Evolutionary conservation across 2,888 invertebrate species (phyloP), one percentile per base, ranked within the genome.

Genomic region (Acleris emargana): DNA sequence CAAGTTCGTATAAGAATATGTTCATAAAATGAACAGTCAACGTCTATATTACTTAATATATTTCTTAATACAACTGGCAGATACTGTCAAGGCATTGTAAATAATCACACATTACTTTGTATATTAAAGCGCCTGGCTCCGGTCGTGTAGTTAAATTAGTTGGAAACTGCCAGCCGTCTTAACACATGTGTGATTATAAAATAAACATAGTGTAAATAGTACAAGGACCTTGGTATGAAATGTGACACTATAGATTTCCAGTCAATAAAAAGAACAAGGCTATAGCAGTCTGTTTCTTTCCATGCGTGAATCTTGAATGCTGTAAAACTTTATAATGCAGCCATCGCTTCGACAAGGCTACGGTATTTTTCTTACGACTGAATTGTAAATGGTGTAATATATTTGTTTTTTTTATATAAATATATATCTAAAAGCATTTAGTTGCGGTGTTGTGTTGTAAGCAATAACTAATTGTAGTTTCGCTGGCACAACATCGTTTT

Each of bases 321-420:
- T 38, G 38, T 38, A 38, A 38, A 38, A 11, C 13, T 0, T 4
- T 3, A 38, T 38, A 38, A 38, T 13, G 13, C 38, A 38, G 13
- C 38, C 38, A 13, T 38, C 11, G 76, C 76, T 76, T 74, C 66
- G 73, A 75, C 73, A 76, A 76, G 73, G 79, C 75, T 76, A 78
- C 71, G 68, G 75, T 82, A 82, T 80, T 84, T 86, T 88, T 83
- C 79, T 83, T 88, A 87, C 82, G 87, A 89, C 87, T 87, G 87
- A 87, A 73, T 55, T 89, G 84, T 89, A 89, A 80, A 88, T 88
- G 79, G 77, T 88, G 86, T 88, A 87, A 79, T 45, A 83, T 82
- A 79, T 72, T 69, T 64, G 67, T 69, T 68, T 72, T 69, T 69
- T 68, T 72, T 70, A 68, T 69, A 75, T 76, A 76, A 73, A 75